Evolutionary conservation across 1,140 invertebrate genomes (phyloP), one percentile per base, ranked within the genome.

Genomic region (Microplitis mediator): DNA sequence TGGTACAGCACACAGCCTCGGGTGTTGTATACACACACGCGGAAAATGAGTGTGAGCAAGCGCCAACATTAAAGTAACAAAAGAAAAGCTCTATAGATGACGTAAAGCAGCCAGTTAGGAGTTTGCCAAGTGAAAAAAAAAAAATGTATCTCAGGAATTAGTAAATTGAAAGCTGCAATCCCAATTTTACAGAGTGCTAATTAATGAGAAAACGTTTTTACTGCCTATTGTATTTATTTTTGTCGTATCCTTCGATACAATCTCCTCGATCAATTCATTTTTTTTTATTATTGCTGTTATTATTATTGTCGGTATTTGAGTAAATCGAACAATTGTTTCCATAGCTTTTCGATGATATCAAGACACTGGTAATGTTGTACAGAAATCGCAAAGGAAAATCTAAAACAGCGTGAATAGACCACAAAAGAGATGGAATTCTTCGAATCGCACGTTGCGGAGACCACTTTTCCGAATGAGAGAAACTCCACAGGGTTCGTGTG

Each of bases 141-240:
- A 6, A 45, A 45, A 45, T 2, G 5, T 73, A 69, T 69, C 72
- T 62, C 36, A 60, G 61, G 51, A 73, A 73, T 73, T 73, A 73
- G 66, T 32, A 51, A 66, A 73, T 73, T 73, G 66, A 73, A 69
- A 69, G 45, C 23, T 35, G 50, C 45, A 58, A 68, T 68, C 65
- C 9, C 34, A 16, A 8, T 51, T 52, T 62, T 60, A 14, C 36
- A n/a, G 63, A 58, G 52, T 68, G 58, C 65, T 58, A 68, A 45
- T 45, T 45, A 70, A 52, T 16, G 32, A 60, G 63, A 54, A 3
- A 69, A 61, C 8, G 23, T 69, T 39, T 69, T 69, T 69, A 23
- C 23, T 23, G 23, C 2, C 23, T 23, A 23, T 23, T 23, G 23
- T 23, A 23, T 23, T 23, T 23, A 23, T 23, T 23, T 23, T 23